Base-by-base conservation (phyloP, 2,113 vertebrate species). In the Lanius ludovicianus region DNA sequence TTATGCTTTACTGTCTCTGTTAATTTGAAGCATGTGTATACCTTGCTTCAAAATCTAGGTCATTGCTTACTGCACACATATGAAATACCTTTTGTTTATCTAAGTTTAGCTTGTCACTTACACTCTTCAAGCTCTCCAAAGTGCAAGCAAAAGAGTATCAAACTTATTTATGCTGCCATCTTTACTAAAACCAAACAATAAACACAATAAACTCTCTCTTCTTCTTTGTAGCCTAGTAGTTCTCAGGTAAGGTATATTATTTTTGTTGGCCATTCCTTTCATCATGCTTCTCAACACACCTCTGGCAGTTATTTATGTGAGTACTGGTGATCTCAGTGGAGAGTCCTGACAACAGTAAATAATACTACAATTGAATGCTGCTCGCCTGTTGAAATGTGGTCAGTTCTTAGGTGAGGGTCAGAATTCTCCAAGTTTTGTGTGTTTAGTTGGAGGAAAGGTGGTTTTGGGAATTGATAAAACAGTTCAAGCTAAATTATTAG, bases 11-110 rank as follows among this genome's bases (percentile, higher is more conserved):
- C 64, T 30, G 17, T 47, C 59, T 77, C 12, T 81, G 23, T 33
- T 78, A 31, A 33, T 75, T 89, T 53, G 74, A 91, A 81, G 47
- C 17, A 17, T n/a, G 24, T 60, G 31, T 75, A 33, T 59, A 57
- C 52, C 41, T 87, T 64, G 41, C 22, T 85, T 91, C 41, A 53
- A 87, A 93, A 96, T 89, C 44, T 89, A 73, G 85, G 89, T 81
- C 11, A 2, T 31, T 57, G 55, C 21, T 78, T 92, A 37, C 28
- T 3, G 5, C 2, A 1, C 15, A 17, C 6, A 9, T 67, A 71
- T 78, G 35, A 64, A 46, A 62, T 71, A 76, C 52, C 52, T 90
- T 80, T 63, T 75, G 11, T 56, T 69, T 71, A 31, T 25, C 23
- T 27, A 75, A 33, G 1, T 60, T 80, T 75, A 52, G 24, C 30